Evolutionary conservation across 2,113 vertebrate species (phyloP).

Genomic region (Myiagra hebetior): DNA sequence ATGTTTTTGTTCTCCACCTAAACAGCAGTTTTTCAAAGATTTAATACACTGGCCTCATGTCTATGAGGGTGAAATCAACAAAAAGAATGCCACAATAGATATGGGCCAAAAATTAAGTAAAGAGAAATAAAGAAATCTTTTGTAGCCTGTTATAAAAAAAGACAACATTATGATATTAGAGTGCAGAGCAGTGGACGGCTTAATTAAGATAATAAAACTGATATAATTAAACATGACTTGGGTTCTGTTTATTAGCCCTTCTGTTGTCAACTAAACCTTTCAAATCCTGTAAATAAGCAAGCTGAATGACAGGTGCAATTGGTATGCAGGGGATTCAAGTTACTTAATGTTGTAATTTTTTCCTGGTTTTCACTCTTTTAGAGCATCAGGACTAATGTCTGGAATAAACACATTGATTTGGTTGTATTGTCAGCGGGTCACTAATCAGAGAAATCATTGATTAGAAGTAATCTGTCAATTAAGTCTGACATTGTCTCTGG

Average conservation of each 20-base stretch:
- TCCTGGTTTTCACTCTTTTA: slow-evolving; percentile 11
- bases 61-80: background rate
- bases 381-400: background rate
- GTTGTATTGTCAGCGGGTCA: slow-evolving; percentile 21
- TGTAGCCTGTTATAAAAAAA: background rate
- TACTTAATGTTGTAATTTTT: background rate
- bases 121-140: background rate
- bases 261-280: slow-evolving; percentile 36
- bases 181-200: background rate
- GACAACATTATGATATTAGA: background rate
- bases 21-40: background rate
- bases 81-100: background rate
- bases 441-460: slow-evolving; percentile 58
- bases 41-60: background rate
- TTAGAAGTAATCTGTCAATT: slow-evolving; percentile 57
- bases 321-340: background rate
- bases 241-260: slow-evolving; percentile 29
- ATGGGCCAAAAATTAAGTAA: background rate
- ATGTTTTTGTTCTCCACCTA: background rate
- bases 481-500: background rate
- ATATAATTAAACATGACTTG: slow-evolving; percentile 44
- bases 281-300: slow-evolving; percentile 45
- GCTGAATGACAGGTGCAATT: background rate
- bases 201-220: slow-evolving; percentile 56
- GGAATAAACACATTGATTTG: slow-evolving; percentile 55